Conservation (phyloP, 2,113 vertebrate genomes). For the Marmota flaviventris region DNA sequence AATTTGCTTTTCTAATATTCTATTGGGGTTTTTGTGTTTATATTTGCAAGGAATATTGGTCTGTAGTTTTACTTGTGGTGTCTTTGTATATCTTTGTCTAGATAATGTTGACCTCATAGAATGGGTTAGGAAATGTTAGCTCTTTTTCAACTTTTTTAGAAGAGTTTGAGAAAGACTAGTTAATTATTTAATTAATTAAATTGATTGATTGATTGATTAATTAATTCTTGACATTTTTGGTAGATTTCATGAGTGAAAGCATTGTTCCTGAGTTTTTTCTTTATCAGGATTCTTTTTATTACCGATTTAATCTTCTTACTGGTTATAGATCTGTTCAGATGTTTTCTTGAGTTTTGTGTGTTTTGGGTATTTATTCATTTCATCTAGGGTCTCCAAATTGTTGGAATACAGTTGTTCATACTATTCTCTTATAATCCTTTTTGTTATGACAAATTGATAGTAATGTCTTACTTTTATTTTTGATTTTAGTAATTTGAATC, state of each 20-base stretch:
- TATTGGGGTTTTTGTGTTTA: neutral
- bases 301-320: neutral
- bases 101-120: neutral
- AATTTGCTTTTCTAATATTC: neutral
- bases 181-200: too few species aligned
- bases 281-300: neutral
- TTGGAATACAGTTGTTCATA: neutral
- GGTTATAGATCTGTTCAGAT: neutral
- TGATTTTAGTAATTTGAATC: conserved; percentile 24
- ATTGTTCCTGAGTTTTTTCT: neutral
- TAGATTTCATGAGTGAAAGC: neutral
- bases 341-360: neutral
- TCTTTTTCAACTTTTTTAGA: neutral
- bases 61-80: neutral
- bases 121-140: neutral
- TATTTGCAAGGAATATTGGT: neutral
- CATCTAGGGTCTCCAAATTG: neutral
- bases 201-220: too few species aligned
- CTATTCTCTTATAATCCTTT: neutral
- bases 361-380: neutral
- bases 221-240: neutral
- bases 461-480: neutral
- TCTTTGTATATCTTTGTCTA: neutral
- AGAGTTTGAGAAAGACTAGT: neutral
- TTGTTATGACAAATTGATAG: neutral